Base-by-base conservation (phyloP, 2,888 invertebrate species). In the Rotaria socialis region DNA sequence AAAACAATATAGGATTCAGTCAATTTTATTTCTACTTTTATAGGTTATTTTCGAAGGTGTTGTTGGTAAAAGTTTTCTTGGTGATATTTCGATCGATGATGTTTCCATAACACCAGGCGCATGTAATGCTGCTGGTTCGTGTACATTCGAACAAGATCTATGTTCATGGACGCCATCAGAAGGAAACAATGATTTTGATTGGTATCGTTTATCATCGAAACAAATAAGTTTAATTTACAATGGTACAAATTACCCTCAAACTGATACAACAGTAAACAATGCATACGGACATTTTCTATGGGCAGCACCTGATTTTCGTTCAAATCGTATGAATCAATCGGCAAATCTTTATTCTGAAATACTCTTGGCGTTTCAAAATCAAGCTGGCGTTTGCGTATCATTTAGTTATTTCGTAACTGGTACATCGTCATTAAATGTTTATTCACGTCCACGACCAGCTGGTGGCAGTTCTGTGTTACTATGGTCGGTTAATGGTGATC, bases 1-100 rank as follows among this genome's bases (percentile, higher is more conserved):
- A 41, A 41, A 24, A n/a, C 24, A 52, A 35, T n/a, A 74, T 75
- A 52, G 8, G 6, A 27, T 6, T n/a, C 2, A 3, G 88, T 86
- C 47, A 90, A 89, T 87, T 88, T 88, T 50, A 50, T 11, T 14
- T 50, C 50, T 60, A 67, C 52, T 75, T 27, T 87, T 67, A 75
- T 87, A 75, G 84, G 84, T 84, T 22, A 43, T 87, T 14, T 88
- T 85, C 87, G 87, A 75, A 86, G 90, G 89, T 27, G 88, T 89
- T 10, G 86, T 89, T 87, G 90, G 90, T 24, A 84, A 86, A 19
- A 88, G 88, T 50, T 88, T 86, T 87, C 86, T 87, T 41, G 88
- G 88, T 4, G 88, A 88, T 84, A 88, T 88, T 27, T 88, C 88
- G n/a, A 74, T 88, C 8, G 88, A 88, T 87, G 88, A 88, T 56